These are phyloP conservation scores for Anguilla megastoma DNA, from an alignment of 2,797 vertebrate species.

Conservation along the genomic window DNA sequence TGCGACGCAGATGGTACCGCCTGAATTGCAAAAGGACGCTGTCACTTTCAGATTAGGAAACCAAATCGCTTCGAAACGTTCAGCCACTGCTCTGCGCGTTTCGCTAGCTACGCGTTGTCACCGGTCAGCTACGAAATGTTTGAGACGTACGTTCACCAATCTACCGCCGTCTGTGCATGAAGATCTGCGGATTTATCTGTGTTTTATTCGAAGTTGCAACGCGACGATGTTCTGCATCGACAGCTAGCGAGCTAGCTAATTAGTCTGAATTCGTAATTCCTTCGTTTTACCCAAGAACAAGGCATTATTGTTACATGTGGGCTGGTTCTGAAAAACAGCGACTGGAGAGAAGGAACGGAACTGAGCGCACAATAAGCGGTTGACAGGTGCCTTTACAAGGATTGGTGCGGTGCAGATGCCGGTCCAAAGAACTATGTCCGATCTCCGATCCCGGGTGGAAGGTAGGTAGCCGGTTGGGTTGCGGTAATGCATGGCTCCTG, in stretches of 20 bases:
- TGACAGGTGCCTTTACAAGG: constrained; percentile 39
- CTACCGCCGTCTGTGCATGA: not conserved
- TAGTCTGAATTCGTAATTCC: not conserved
- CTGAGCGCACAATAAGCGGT: constrained; percentile 6
- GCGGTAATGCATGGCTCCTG: not conserved
- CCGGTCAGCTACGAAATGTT: not conserved
- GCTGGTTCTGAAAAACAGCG: constrained; percentile 14
- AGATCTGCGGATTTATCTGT: constrained; percentile 2
- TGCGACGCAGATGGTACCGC: constrained; percentile 28
- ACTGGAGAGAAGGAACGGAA: constrained; percentile 14
- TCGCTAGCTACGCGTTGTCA: not conserved
- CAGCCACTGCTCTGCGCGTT: not conserved
- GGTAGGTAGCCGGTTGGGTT: constrained; percentile 59
- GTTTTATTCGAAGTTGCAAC: constrained; percentile 1
- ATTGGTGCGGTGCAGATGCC: constrained; percentile 60
- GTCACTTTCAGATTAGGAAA: constrained; percentile 33
- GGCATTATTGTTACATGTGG: constrained; percentile 30
- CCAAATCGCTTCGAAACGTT: not conserved
- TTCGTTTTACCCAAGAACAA: not conserved
- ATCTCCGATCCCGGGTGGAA: constrained; percentile 73
- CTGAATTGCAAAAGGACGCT: constrained; percentile 34
- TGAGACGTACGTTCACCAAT: not conserved
- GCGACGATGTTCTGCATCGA: not conserved
- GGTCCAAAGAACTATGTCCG: constrained; percentile 73
- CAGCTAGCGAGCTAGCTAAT: constrained; percentile 6